Evolutionary conservation across 2,113 vertebrate species (phyloP).

Genomic region (Fukomys damarensis): DNA sequence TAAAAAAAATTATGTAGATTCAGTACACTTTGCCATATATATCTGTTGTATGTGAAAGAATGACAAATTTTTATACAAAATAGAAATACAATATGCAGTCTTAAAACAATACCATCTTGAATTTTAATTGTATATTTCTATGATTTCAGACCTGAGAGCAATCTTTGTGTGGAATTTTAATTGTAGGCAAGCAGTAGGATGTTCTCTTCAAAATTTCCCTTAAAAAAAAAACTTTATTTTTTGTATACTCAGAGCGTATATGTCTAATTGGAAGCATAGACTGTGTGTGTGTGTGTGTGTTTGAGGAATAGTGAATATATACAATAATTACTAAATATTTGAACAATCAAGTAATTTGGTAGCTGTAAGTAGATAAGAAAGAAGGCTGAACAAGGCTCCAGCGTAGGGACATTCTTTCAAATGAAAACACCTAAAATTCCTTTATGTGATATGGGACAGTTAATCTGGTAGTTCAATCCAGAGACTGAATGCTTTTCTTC

Average conservation of each 20-base stretch:
- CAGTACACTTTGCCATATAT: neutral
- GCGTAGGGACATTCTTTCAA: fast-evolving
- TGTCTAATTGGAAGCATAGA: neutral
- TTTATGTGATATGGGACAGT: neutral
- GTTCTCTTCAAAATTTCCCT: conserved; percentile 45
- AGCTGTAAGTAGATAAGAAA: conserved; percentile 22
- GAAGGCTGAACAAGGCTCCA: neutral
- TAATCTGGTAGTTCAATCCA: neutral
- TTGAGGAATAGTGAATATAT: neutral
- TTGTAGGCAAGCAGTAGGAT: conserved; percentile 9
- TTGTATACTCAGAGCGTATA: neutral
- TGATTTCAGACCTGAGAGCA: conserved; percentile 22
- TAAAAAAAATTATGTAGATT: conserved; percentile 5
- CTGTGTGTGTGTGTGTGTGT: conserved; percentile 14
- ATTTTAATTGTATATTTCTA: conserved; percentile 56
- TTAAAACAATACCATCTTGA: conserved; percentile 44
- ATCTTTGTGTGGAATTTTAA: conserved; percentile 41
- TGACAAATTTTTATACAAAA: conserved; percentile 49
- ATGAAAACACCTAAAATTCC: conserved; percentile 2
- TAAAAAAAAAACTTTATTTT: conserved; percentile 36
- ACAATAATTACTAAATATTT: neutral
- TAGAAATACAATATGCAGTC: conserved; percentile 49
- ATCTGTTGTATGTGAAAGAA: neutral
- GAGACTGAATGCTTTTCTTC: neutral
- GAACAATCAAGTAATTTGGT: conserved; percentile 5